Conservation (phyloP, 2,797 vertebrate genomes). For the Somateria mollissima region DNA sequence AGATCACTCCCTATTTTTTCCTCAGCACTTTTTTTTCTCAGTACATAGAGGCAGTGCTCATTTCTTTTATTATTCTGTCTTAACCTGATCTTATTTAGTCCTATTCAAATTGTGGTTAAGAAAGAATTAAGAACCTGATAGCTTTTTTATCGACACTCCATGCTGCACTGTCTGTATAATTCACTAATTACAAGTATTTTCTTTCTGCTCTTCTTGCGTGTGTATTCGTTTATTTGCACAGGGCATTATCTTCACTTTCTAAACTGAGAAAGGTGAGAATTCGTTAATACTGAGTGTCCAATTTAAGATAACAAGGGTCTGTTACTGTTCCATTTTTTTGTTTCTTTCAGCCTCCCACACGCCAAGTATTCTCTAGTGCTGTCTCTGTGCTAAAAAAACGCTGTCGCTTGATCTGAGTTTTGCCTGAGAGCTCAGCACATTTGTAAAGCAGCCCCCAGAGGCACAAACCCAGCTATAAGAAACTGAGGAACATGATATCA, state of each 20-base stretch:
- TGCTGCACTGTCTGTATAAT: background rate
- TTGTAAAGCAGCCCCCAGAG: background rate
- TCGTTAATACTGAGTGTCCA: background rate
- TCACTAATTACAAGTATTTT: background rate
- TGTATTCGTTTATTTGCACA: background rate
- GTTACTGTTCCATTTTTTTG: background rate
- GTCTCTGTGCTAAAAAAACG: background rate
- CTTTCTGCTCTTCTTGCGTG: background rate
- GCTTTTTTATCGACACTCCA: background rate
- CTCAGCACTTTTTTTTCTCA: background rate
- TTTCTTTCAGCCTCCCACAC: background rate
- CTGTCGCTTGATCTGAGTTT: background rate
- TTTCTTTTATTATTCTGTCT: background rate
- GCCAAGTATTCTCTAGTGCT: background rate
- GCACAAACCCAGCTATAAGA: background rate
- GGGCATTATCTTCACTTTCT: background rate
- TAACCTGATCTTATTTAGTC: background rate
- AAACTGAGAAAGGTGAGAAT: background rate
- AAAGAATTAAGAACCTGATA: background rate
- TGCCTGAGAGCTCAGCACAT: background rate
- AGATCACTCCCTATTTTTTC: background rate
- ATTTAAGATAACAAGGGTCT: background rate
- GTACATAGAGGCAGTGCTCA: background rate
- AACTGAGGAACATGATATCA: accelerated
- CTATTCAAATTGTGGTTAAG: background rate